phyloP scores from a whole-genome alignment of 2,797 vertebrate genomes.

The Catostomus latipinnis region DNA sequence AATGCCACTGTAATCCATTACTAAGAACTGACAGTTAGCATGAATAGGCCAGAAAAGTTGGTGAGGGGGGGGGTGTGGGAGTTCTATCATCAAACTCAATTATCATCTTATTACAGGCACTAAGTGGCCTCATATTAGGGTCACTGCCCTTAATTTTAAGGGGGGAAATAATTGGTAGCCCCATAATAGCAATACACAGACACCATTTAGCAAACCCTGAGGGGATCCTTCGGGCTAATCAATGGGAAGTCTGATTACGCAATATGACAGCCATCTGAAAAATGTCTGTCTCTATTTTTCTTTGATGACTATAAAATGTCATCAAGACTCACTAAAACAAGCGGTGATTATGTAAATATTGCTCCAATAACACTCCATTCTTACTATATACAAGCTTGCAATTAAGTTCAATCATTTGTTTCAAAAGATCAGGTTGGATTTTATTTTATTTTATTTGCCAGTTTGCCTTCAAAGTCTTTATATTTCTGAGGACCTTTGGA shows the following conservation, averaged over 20 bases:
- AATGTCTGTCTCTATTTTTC: slow-evolving; percentile 41
- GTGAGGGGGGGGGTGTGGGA: slow-evolving; percentile 45
- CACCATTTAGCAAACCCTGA: slow-evolving; percentile 73
- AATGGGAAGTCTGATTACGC: slow-evolving; percentile 57
- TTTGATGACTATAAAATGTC: slow-evolving; percentile 31
- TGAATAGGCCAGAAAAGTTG: slow-evolving; percentile 53
- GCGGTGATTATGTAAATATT: slow-evolving; percentile 7
- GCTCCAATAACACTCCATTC: slow-evolving; percentile 7
- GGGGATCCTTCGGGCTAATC: slow-evolving; percentile 65
- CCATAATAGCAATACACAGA: slow-evolving; percentile 74
- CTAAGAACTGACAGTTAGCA: slow-evolving; percentile 71
- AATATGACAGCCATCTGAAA: slow-evolving; percentile 54
- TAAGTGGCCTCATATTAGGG: slow-evolving; percentile 87
- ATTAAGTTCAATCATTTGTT: slow-evolving; percentile 7
- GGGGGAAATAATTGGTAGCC: slow-evolving; percentile 82
- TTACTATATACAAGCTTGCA: background rate
- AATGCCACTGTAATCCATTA: slow-evolving; percentile 75
- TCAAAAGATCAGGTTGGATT: slow-evolving; percentile 5
- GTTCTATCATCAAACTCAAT: slow-evolving; percentile 80
- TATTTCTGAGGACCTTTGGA: slow-evolving; percentile 8
- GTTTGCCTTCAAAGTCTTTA: background rate
- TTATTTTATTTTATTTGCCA: background rate
- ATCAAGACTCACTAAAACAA: background rate
- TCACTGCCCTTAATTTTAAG: slow-evolving; percentile 89
- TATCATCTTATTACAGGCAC: slow-evolving; percentile 84